These are phyloP conservation scores for Craterocephalus amniculus DNA, from an alignment of 2,797 vertebrate genomes.

Conservation along the genomic window DNA sequence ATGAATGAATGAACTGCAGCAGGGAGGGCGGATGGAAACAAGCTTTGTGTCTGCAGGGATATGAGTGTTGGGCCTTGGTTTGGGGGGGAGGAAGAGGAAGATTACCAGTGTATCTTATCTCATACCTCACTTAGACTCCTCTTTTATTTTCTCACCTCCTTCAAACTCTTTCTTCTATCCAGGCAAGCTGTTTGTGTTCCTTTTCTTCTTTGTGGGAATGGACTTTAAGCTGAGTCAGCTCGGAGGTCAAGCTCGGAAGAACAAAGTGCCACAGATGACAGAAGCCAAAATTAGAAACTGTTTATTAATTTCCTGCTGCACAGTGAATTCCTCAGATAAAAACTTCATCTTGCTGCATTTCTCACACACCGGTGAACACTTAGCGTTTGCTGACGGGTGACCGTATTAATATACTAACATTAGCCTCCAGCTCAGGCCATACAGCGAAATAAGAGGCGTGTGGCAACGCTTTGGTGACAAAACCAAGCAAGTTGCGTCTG, in stretches of 20 bases:
- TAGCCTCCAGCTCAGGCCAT: neutral
- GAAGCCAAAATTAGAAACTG: constrained; percentile 44
- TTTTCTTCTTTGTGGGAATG: neutral
- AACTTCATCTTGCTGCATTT: neutral
- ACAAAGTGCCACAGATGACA: constrained; percentile 26
- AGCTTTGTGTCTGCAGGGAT: neutral
- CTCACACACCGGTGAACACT: no score
- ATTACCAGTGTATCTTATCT: constrained; percentile 23
- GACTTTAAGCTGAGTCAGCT: constrained; percentile 1
- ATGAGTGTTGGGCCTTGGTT: neutral
- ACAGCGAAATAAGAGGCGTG: no score
- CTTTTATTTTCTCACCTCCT: neutral
- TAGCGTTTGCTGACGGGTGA: no score
- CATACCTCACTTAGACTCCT: neutral
- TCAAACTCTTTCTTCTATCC: neutral
- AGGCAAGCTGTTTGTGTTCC: neutral
- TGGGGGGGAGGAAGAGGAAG: neutral
- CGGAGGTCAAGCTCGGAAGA: constrained; percentile 30
- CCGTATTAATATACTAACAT: neutral
- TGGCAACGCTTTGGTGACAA: neutral
- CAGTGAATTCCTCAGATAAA: constrained; percentile 39
- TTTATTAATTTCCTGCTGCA: constrained; percentile 33
- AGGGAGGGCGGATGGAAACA: constrained; percentile 4
- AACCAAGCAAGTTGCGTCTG: neutral
- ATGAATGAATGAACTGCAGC: constrained; percentile 12